These are phyloP conservation scores for Fistularia commersonii DNA, from an alignment of 2,797 vertebrate species.

Conservation along the genomic window DNA sequence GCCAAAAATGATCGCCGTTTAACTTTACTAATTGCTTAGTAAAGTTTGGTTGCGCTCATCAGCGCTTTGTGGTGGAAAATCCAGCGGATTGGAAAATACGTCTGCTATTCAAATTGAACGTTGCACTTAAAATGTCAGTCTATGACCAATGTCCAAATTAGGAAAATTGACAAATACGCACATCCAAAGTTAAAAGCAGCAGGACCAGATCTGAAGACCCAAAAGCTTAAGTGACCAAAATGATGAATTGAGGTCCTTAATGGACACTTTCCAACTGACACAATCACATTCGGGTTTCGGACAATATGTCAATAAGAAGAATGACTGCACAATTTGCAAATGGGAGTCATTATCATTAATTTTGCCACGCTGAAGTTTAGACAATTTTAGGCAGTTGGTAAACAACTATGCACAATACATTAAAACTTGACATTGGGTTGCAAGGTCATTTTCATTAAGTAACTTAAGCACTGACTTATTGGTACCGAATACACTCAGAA, in stretches of 20 bases:
- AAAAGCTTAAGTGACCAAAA: constrained; percentile 16
- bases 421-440: constrained; percentile 37
- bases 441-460: neutral
- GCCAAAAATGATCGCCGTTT: constrained; percentile 72
- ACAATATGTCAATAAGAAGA: constrained; percentile 27
- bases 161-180: constrained; percentile 5
- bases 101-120: constrained; percentile 49
- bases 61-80: constrained; percentile 55
- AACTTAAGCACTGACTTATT: neutral
- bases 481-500: too few species aligned
- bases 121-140: constrained; percentile 2
- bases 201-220: constrained; percentile 17
- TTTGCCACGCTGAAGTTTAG: constrained; percentile 59
- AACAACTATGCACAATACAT: constrained; percentile 60
- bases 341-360: neutral
- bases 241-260: constrained; percentile 19
- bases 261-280: constrained; percentile 18
- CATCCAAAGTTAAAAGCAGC: constrained; percentile 9
- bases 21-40: constrained; percentile 75
- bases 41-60: constrained; percentile 69
- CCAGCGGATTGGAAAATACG: constrained; percentile 28
- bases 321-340: constrained; percentile 9
- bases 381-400: constrained; percentile 77
- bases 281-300: constrained; percentile 8
- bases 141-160: constrained; percentile 17